These are phyloP conservation scores for Myiagra hebetior DNA, from an alignment of 2,113 vertebrate species.

Conservation along the genomic window DNA sequence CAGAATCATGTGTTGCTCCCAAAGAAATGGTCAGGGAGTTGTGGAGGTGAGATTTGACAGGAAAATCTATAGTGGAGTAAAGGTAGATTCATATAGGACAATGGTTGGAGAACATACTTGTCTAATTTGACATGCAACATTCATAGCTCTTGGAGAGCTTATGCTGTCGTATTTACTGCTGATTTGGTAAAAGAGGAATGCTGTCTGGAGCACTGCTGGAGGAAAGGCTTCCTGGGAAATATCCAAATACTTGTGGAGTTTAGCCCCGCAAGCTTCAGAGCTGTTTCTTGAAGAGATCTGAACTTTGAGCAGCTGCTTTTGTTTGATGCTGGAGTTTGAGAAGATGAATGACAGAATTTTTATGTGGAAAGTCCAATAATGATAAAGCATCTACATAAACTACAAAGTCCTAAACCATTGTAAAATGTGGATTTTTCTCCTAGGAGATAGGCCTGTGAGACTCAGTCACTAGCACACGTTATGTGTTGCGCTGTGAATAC, in stretches of 20 bases:
- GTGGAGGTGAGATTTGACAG: neutral
- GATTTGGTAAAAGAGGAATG: neutral
- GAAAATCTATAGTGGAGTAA: neutral
- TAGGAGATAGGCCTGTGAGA: neutral
- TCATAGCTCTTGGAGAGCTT: neutral
- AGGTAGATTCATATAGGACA: neutral
- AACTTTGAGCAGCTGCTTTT: neutral
- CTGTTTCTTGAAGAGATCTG: neutral
- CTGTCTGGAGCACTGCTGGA: neutral
- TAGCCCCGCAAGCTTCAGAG: neutral
- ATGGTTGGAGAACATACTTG: neutral
- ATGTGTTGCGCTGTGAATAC: neutral
- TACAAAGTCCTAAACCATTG: neutral
- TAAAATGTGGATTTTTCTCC: neutral
- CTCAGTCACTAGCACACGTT: rapidly evolving
- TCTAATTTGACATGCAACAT: neutral
- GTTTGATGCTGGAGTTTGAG: neutral
- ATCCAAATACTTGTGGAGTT: neutral
- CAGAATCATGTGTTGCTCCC: neutral
- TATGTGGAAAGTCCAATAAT: neutral
- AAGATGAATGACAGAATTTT: neutral
- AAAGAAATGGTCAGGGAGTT: neutral
- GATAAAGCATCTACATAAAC: neutral
- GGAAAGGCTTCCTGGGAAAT: neutral
- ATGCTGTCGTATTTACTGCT: neutral